Evolutionary conservation across 1,140 invertebrate species (phyloP), one percentile per base, ranked within the genome.

Genomic region (Sitophilus oryzae): DNA sequence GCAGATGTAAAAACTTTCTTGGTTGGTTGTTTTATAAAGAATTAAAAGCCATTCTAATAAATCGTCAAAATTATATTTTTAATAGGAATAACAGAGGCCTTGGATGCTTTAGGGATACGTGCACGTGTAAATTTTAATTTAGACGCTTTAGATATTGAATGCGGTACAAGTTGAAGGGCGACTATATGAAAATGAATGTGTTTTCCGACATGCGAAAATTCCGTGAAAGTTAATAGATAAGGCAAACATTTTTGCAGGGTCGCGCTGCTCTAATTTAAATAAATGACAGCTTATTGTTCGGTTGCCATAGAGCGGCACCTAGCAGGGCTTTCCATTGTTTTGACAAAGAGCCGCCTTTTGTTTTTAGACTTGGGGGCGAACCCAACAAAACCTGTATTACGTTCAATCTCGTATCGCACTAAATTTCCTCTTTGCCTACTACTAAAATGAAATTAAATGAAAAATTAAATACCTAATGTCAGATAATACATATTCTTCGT

Each of bases 391-490:
- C 4, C 15, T 14, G 35, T 47, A 40, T 40, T 14, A 37, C 18
- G 21, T 25, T 30, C 11, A 30, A 30, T 30, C 25, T 30, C 5
- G 11, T 6, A 6, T 30, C 25, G 25, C 11, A 11, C 25, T 30
- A 6, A 30, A 30, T n/a, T n/a, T n/a, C n/a, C n/a, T n/a, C n/a
- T n/a, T n/a, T n/a, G n/a, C n/a, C n/a, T n/a, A n/a, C n/a, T n/a
- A n/a, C n/a, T n/a, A n/a, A n/a, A n/a, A n/a, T n/a, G n/a, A n/a
- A n/a, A n/a, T n/a, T n/a, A n/a, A n/a, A n/a, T n/a, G n/a, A n/a
- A n/a, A n/a, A n/a, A n/a, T n/a, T n/a, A n/a, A n/a, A 18, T 53
- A 69, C 67, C 60, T 64, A 48, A 58, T 59, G 50, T 67, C 54
- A 41, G 55, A 52, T 16, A 71, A 57, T 15, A 62, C 52, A 57